Evolutionary conservation across 2,888 invertebrate species (phyloP), one percentile per base, ranked within the genome.

Genomic region (Piscicola geometra): DNA sequence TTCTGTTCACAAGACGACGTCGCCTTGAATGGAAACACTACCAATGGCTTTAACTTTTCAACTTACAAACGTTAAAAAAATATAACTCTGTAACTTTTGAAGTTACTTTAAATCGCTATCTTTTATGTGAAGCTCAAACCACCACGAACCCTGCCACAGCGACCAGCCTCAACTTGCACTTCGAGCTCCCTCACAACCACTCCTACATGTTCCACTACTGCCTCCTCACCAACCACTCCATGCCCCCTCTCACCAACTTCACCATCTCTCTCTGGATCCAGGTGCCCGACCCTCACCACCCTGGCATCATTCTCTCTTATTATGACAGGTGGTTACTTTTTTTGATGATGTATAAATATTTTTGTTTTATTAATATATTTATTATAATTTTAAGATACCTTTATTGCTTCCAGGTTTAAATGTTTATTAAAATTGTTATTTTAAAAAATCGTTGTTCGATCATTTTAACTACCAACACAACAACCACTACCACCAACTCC

Each of bases 191-290:
- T 32, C 36, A 18, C 36, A 36, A 60, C 30, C 36, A n/a, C 77
- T 75, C 18, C 41, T 77, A 60, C 9, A 35, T 36, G 33, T 73
- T 73, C n/a, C 77, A 77, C 36, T 80, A 80, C 79, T 82, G 83
- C 9, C 75, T 83, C 2, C 79, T 85, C 15, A 78, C 82, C 66
- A 82, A 82, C 70, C 83, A 83, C 75, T 81, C 83, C 0, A 83
- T 85, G 75, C 84, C 85, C 1, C 79, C 78, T 36, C 81, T 85
- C 36, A 73, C 76, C 1, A 75, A 81, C 25, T 84, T 85, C 76
- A 84, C 84, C 18, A 81, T 85, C 67, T 81, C 82, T 18, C 82
- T 84, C 72, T 85, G 84, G 84, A 79, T 85, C 25, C 82, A 81
- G 76, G 79, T 83, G 33, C 76, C 76, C 73, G 70, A 78, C 64